A percentile compares a stretch with the other conserved stretches of the same genome.
Evolutionary conservation across 2,797 vertebrate genomes (phyloP).

Genomic region (Chelidonichthys spinosus): DNA sequence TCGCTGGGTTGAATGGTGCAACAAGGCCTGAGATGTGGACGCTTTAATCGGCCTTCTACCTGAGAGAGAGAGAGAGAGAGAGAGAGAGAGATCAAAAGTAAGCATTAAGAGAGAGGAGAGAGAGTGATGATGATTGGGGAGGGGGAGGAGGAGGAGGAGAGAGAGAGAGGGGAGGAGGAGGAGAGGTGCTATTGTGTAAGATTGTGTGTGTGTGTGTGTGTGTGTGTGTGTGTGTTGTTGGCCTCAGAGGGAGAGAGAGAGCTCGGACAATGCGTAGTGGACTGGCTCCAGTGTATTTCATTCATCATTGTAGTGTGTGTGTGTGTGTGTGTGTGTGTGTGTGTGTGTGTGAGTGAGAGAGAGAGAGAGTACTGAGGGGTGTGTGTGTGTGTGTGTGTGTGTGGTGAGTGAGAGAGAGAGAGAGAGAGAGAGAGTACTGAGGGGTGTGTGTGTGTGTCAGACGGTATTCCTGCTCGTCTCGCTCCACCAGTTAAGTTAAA

Average conservation of each 20-base stretch:
- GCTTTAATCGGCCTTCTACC: slow-evolving; percentile 24
- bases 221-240: neutral
- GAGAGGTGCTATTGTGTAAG: slow-evolving; percentile 63
- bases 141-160: slow-evolving; percentile 1
- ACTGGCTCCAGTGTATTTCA: slow-evolving; percentile 60
- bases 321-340: slow-evolving; percentile 30
- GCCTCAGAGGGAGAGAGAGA: slow-evolving; percentile 47
- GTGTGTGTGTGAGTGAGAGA: slow-evolving; percentile 8
- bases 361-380: slow-evolving; percentile 20
- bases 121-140: slow-evolving; percentile 17
- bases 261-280: slow-evolving; percentile 50
- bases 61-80: slow-evolving; percentile 22
- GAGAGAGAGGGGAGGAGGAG: slow-evolving; percentile 21
- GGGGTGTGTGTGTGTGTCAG: slow-evolving; percentile 83
- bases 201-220: slow-evolving; percentile 28
- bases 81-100: slow-evolving; percentile 42
- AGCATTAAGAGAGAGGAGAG: slow-evolving; percentile 30
- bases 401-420: slow-evolving; percentile 17
- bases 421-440: slow-evolving; percentile 22
- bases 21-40: slow-evolving; percentile 6
- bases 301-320: slow-evolving; percentile 64
- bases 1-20: slow-evolving; percentile 17
- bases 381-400: slow-evolving; percentile 37
- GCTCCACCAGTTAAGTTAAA: slow-evolving; percentile 78
- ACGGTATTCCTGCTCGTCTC: slow-evolving; percentile 75